Evolutionary conservation across 2,888 invertebrate genomes (phyloP), one percentile per base, ranked within the genome.

Genomic region (Plebejus argus): DNA sequence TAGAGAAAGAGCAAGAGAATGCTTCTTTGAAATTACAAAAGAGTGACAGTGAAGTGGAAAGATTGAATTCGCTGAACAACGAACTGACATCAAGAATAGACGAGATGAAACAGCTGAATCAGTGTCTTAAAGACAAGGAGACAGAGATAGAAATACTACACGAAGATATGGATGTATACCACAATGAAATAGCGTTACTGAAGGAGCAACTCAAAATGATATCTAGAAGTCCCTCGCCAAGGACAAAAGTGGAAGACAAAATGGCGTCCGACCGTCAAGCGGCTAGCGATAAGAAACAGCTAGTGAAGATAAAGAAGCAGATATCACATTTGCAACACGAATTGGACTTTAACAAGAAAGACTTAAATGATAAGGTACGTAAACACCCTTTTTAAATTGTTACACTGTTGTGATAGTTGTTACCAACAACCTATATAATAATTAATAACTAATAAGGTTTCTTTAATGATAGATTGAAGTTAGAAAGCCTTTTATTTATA

Each of bases 151-250:
- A 95, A 79, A 95, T 94, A 61, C 83, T 95, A 0, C 89, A 94
- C 66, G 95, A 95, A 81, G 94, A 95, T 70, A 90, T 93, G 0
- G 90, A 91, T 76, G 85, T 89, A 2, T 95, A 94, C 82, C 94
- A 95, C 79, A 93, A 91, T 76, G 95, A 95, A 81, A 91, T 95
- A 78, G 90, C 90, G 8, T 85, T 88, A 1, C 82, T 95, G 10
- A 94, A 94, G 78, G 90, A 92, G 39, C 92, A 94, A 79, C 77
- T 94, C 10, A 89, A 94, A 83, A 90, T 94, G 90, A 92, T 87
- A 1, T 93, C 94, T 0, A 82, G 93, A 1, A 94, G 94, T 78
- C 95, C 96, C 20, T 96, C 96, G 84, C 95, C 95, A 18, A 94
- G 95, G 78, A 95, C 92, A 77, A 95, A 95, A 81, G 92, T 95